A percentile compares a stretch with the other conserved stretches of the same genome.
Conservation (phyloP, 2,888 invertebrate genomes). For the Lithosia quadra region DNA sequence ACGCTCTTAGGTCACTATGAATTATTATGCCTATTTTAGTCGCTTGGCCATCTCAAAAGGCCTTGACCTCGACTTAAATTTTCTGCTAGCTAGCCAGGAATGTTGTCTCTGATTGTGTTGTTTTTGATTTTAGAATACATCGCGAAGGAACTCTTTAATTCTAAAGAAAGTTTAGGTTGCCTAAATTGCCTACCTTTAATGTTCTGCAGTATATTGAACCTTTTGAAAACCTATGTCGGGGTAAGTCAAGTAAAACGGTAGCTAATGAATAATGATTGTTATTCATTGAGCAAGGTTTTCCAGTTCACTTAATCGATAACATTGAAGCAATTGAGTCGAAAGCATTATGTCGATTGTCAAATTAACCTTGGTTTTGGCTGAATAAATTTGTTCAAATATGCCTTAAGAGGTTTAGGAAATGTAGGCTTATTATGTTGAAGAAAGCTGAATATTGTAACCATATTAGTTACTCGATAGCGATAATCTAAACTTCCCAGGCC, state of each 20-base stretch:
- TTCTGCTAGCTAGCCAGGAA: background rate
- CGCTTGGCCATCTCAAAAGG: background rate
- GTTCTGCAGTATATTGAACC: background rate
- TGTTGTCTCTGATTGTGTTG: background rate
- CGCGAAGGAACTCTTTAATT: background rate
- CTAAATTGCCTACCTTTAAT: too few relatives aligned
- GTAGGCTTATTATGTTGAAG: background rate
- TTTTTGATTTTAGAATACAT: background rate
- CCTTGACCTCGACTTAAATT: background rate
- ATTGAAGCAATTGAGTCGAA: conserved; percentile 14
- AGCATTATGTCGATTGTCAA: conserved; percentile 15
- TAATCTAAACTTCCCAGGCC: background rate
- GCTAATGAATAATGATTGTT: background rate
- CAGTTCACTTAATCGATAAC: conserved; percentile 8
- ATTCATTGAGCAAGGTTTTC: conserved; percentile 2
- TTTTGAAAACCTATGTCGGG: background rate
- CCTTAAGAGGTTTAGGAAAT: background rate
- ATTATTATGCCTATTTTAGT: background rate
- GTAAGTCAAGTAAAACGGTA: background rate
- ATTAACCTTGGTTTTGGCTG: conserved; percentile 16
- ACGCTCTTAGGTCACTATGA: background rate
- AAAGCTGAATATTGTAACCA: background rate
- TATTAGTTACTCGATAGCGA: background rate
- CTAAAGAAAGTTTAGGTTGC: too few relatives aligned
- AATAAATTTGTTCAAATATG: conserved; percentile 1